phyloP scores from a whole-genome alignment of 2,113 vertebrate genomes.

The Nipponia nippon region DNA sequence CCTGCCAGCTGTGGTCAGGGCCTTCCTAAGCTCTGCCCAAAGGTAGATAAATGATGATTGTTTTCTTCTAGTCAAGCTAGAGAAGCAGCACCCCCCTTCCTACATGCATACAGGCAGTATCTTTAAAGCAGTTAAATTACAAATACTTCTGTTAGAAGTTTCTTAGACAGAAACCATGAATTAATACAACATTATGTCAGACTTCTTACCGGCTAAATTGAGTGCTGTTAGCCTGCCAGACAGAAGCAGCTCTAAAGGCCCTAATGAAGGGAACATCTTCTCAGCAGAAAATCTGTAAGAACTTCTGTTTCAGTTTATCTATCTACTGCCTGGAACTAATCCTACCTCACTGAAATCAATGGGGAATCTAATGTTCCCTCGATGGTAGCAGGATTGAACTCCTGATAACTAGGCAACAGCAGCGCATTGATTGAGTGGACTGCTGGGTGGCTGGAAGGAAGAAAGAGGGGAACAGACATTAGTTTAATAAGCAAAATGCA shows the following conservation, averaged over 20 bases:
- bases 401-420: slow-evolving; percentile 9
- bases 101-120: not conserved
- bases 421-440: not conserved
- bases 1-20: not conserved
- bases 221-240: not conserved
- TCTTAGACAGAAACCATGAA: not conserved
- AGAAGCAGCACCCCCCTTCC: not conserved
- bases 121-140: not conserved
- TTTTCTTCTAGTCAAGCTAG: not conserved
- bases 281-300: not conserved
- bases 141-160: not conserved
- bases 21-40: not conserved
- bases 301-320: not conserved
- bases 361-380: not conserved
- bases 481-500: slow-evolving; percentile 17
- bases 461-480: not conserved
- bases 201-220: not conserved
- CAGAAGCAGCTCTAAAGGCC: not conserved
- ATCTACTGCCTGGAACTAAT: not conserved
- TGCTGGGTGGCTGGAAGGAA: not conserved
- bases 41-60: not conserved
- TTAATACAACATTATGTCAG: not conserved
- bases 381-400: not conserved
- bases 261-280: not conserved
- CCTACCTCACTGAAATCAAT: not conserved